phyloP scores from a whole-genome alignment of 2,888 invertebrate genomes.

The Mallateleia sp. region DNA sequence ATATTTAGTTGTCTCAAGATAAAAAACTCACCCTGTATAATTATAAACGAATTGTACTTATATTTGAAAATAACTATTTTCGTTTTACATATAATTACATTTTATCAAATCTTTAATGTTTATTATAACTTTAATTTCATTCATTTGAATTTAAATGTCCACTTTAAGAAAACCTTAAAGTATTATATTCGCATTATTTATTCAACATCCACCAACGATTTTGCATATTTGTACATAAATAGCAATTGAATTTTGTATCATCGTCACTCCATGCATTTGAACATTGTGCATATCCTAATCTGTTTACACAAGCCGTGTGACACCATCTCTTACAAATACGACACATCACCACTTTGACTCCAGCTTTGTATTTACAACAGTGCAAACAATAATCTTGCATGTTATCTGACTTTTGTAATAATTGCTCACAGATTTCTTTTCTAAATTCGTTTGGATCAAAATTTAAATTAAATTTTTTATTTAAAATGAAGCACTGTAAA shows the following conservation, averaged over 20 bases:
- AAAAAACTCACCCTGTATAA: too few relatives aligned
- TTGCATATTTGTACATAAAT: constrained; percentile 1
- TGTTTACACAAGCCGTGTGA: not conserved
- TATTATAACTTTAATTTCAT: too few relatives aligned
- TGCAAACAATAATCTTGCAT: constrained; percentile 34
- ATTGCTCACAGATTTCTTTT: constrained; percentile 9
- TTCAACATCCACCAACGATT: constrained; percentile 35
- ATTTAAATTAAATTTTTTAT: not conserved
- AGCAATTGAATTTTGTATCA: not conserved
- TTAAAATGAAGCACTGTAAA: constrained; percentile 16
- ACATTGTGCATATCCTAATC: not conserved
- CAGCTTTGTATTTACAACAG: constrained; percentile 24
- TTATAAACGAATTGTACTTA: too few relatives aligned
- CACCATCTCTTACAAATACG: constrained; percentile 24
- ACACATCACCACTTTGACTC: constrained; percentile 10
- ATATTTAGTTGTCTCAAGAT: too few relatives aligned
- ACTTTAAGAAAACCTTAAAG: too few relatives aligned
- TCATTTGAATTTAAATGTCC: too few relatives aligned
- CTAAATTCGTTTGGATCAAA: constrained; percentile 20
- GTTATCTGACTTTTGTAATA: constrained; percentile 9
- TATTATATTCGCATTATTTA: too few relatives aligned
- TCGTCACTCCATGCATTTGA: not conserved
- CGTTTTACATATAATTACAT: too few relatives aligned
- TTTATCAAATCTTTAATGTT: too few relatives aligned
- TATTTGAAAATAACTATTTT: too few relatives aligned